Base-by-base conservation (phyloP, 2,797 vertebrate genomes). In the Falco naumanni region DNA sequence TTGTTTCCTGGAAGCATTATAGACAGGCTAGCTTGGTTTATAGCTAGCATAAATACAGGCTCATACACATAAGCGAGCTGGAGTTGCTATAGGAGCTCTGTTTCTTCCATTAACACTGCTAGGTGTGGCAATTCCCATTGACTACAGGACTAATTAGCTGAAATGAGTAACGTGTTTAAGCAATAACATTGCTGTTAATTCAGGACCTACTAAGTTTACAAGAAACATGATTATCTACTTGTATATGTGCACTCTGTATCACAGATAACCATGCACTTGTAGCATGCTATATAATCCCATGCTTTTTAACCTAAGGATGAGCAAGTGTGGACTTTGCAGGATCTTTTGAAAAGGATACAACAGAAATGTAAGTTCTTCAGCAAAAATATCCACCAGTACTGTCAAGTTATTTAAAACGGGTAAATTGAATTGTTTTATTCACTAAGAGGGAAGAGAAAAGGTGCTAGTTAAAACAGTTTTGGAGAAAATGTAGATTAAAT, bases 21-120 rank as follows among this genome's bases (percentile, higher is more conserved):
- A 81, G 29, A 13, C 29, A 51, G 6, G 14, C 66, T 33, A 39
- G 5, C 16, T 82, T 37, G 5, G 7, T 20, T 3, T 19, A 51
- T 1, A 59, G 11, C 31, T 61, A 47, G 8, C 18, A 65, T 13
- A 77, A 86, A 88, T 9, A 19, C 19, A 47, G 57, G 2, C 5
- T 71, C 26, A 78, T 15, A 11, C 15, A n/a, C 16, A 5, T 8
- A 56, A 84, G 17, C 33, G 54, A 54, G 11, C 29, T 82, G 34
- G 54, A 66, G 26, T 7, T 31, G 11, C 31, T 53, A 0, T 0
- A 45, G 34, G 41, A 87, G 13, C 10, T 83, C 24, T 25, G 0
- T 33, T 70, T 84, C 33, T 80, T n/a, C 54, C 39, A 26, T 56
- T 85, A 74, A 10, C 24, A 25, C 15, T 74, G 28, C 11, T 0